Evolutionary conservation across 2,797 vertebrate species (phyloP), one percentile per base, ranked within the genome.

Genomic region (Hirundo rustica): DNA sequence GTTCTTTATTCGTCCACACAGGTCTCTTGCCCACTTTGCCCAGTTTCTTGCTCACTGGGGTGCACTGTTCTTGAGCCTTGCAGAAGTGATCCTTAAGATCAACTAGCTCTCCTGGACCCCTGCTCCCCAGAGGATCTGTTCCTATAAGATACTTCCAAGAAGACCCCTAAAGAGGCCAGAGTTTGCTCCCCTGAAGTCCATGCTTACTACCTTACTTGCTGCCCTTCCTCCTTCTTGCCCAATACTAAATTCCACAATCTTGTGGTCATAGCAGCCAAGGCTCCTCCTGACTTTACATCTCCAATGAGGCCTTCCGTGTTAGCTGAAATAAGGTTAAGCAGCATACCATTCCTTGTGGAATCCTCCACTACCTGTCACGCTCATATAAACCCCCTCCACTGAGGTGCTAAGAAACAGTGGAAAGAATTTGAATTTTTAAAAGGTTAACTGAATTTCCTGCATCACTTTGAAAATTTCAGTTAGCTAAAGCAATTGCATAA

Each of bases 351-450:
- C 34, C 32, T 42, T 54, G 21, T 40, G 27, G 36, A 74, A 70
- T 62, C 16, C 27, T 62, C 36, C 36, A 50, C 11, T 29, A n/a
- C 16, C 18, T 36, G 45, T n/a, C 42, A 42, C 26, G n/a, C 5
- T 44, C 23, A 42, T 7, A 51, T 5, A 64, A 87, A 72, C 5
- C 16, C 70, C 17, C 29, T 80, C 32, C 67, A 72, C 5, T 1
- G 0, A 66, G 23, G 7, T 51, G 21, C 38, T 65, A 15, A 90
- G 54, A 70, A 90, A 30, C 38, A 93, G 20, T 25, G 34, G 89
- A 90, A 88, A 16, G 34, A 71, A 87, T 68, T 13, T 72, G 26
- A 29, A 44, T 65, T 93, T 91, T 85, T 72, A 75, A 82, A 83
- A 71, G 32, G 11, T 64, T 76, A 77, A 77, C 14, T 71, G 76